These are phyloP conservation scores for Diadema setosum DNA, from an alignment of 35 echinoderm and acorn worm genomes.

Conservation along the genomic window DNA sequence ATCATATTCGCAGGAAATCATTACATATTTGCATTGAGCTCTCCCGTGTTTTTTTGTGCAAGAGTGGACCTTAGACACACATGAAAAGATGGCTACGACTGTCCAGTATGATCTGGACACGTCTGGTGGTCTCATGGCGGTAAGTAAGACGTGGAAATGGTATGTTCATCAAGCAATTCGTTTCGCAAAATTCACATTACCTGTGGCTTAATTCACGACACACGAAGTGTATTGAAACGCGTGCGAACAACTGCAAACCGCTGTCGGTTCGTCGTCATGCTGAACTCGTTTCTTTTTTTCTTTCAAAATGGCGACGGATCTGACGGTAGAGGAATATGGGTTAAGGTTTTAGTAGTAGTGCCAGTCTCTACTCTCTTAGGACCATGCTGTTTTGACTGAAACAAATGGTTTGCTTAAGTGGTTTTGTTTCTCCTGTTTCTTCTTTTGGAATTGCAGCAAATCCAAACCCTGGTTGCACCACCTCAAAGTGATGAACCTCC, in stretches of 20 bases:
- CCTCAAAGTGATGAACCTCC: conserved; percentile 89
- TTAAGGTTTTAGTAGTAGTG: no score
- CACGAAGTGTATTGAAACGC: not conserved
- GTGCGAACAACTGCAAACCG: not conserved
- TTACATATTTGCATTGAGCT: not conserved
- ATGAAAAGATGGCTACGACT: conserved; percentile 39
- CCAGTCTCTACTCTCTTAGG: not conserved
- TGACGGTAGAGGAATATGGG: no score
- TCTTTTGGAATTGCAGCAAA: conserved; percentile 72
- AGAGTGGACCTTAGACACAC: no score
- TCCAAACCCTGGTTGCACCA: conserved; percentile 89
- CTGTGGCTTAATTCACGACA: not conserved
- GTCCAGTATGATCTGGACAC: conserved; percentile 96
- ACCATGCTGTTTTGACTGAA: not conserved
- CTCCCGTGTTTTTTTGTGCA: no score
- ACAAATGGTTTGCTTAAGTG: not conserved
- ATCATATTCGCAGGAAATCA: not conserved
- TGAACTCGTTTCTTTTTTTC: conserved; percentile 6
- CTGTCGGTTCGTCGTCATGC: not conserved
- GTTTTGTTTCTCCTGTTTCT: not conserved
- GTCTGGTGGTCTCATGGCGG: conserved; percentile 95
- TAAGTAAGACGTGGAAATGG: conserved; percentile 26
- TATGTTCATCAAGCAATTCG: not conserved
- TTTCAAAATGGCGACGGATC: not conserved
- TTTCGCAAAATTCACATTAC: not conserved